Percentiles rank a stretch among this genome's conserved stretches.
These are phyloP conservation scores for Candidula unifasciata DNA, from an alignment of 2,888 invertebrate species.

Conservation along the genomic window DNA sequence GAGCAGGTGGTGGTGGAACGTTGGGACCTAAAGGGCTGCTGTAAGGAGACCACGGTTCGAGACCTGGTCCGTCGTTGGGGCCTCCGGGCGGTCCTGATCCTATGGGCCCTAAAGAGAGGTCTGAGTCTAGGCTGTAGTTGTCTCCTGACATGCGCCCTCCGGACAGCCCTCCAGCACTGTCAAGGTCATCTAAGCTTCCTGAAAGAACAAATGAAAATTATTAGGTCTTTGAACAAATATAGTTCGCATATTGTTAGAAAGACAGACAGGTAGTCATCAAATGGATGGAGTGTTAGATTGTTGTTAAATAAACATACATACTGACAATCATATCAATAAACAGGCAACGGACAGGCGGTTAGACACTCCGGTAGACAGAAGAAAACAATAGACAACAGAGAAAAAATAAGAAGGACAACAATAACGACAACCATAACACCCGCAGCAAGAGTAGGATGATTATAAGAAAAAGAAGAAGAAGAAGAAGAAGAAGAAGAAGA, in stretches of 20 bases:
- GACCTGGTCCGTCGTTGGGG: slow-evolving; percentile 39
- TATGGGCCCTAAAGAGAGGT: slow-evolving; percentile 55
- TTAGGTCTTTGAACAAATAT: neutral
- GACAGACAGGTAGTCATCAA: neutral
- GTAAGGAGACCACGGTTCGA: slow-evolving; percentile 50
- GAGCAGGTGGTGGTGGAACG: slow-evolving; percentile 71
- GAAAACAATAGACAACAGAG: too few species aligned
- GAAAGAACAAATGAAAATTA: neutral
- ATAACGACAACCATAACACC: too few species aligned
- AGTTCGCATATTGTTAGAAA: neutral
- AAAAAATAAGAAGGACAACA: too few species aligned
- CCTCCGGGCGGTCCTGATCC: slow-evolving; percentile 21
- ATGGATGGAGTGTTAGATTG: too few species aligned
- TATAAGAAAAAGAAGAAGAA: too few species aligned
- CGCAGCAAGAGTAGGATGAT: too few species aligned
- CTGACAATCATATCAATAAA: too few species aligned
- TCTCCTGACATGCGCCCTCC: slow-evolving; percentile 67
- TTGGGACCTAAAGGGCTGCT: slow-evolving; percentile 68
- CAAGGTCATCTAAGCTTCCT: slow-evolving; percentile 69
- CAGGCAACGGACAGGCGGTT: too few species aligned
- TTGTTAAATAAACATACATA: too few species aligned
- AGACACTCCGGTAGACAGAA: too few species aligned
- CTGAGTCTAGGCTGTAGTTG: slow-evolving; percentile 73
- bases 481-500: too few species aligned
- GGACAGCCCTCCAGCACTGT: slow-evolving; percentile 56